Evolutionary conservation across 1,140 invertebrate genomes (phyloP).

Genomic region (Drosophila virilis): DNA sequence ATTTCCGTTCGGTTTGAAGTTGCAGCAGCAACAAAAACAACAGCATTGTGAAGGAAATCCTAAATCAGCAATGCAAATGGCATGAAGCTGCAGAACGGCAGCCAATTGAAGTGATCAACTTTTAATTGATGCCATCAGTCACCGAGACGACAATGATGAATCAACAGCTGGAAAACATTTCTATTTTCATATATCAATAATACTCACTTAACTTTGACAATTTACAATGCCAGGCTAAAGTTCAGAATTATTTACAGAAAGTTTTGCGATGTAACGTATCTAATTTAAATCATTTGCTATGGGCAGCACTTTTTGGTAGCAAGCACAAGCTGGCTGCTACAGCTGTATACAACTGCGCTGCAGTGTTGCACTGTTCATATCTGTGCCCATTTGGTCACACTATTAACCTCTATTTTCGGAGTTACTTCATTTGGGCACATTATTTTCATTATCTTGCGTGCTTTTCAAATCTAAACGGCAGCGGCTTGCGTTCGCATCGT

Average conservation of each 20-base stretch:
- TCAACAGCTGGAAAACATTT: background rate
- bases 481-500: slow-evolving; percentile 48
- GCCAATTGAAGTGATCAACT: slow-evolving; percentile 68
- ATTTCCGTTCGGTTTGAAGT: slow-evolving; percentile 61
- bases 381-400: slow-evolving; percentile 16
- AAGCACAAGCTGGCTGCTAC: slow-evolving; percentile 11
- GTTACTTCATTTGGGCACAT: slow-evolving; percentile 19
- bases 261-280: background rate
- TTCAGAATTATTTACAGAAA: background rate
- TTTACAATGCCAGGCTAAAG: slow-evolving; percentile 5
- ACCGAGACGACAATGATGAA: slow-evolving; percentile 26
- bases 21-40: slow-evolving; percentile 13
- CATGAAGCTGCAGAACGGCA: slow-evolving; percentile 2
- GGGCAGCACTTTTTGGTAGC: background rate
- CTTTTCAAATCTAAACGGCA: slow-evolving; percentile 67
- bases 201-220: background rate
- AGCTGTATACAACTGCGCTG: too few species aligned
- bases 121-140: slow-evolving; percentile 73
- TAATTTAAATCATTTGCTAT: background rate
- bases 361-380: background rate
- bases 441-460: slow-evolving; percentile 32
- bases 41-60: slow-evolving; percentile 68
- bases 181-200: background rate
- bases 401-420: background rate
- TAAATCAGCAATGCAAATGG: slow-evolving; percentile 78